phyloP scores from a whole-genome alignment of 2,113 vertebrate species.

The Nothoprocta perdicaria region DNA sequence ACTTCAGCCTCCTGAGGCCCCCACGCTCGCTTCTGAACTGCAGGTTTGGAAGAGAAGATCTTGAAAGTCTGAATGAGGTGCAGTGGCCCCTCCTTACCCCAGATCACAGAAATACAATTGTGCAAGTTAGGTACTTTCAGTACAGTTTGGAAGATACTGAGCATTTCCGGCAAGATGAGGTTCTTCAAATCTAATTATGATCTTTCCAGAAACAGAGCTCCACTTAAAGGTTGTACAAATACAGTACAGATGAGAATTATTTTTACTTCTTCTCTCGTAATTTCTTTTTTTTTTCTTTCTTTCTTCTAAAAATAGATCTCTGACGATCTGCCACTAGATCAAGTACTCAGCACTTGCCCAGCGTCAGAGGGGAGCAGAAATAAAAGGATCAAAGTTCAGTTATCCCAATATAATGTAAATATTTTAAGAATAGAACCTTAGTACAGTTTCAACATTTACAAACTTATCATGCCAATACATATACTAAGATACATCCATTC shows the following conservation, averaged over 20 bases:
- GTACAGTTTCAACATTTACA: neutral
- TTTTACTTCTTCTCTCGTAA: neutral
- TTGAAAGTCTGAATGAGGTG: neutral
- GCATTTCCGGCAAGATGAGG: neutral
- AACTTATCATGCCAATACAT: too few relatives aligned
- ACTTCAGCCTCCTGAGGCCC: neutral
- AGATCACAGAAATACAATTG: neutral
- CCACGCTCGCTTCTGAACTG: neutral
- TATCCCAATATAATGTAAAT: neutral
- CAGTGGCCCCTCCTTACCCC: neutral
- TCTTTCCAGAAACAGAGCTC: neutral
- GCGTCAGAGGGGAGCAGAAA: neutral
- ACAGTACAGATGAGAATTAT: neutral
- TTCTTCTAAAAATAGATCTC: neutral
- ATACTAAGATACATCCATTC: neutral
- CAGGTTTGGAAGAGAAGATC: fast-evolving
- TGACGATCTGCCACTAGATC: neutral
- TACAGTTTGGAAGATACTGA: neutral
- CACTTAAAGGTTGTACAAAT: neutral
- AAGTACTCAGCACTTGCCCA: fast-evolving
- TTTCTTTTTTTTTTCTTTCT: neutral
- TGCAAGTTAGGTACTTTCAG: neutral
- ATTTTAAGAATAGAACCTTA: neutral
- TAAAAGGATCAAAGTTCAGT: neutral
- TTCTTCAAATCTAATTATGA: neutral